Evolutionary conservation across 2,113 vertebrate species (phyloP), one percentile per base, ranked within the genome.

Genomic region (Toxotes jaculatrix): DNA sequence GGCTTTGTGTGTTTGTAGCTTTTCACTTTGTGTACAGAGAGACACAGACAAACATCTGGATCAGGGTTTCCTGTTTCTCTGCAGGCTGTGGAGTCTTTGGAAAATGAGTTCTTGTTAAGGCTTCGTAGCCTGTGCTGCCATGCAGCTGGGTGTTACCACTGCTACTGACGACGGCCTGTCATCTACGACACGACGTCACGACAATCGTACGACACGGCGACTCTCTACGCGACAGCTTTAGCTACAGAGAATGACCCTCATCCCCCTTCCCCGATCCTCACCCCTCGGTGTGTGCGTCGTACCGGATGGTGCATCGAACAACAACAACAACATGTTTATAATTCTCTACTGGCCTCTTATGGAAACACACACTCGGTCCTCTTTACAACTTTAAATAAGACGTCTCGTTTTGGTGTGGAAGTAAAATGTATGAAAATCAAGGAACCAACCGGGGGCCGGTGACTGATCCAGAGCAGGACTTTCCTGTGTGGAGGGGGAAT

Each of bases 261-360:
- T 27, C 27, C 1, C 43, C 21, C 10, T 8, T 43, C 42, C 42
- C 42, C 10, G 42, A 43, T 11, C 42, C 10, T n/a, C 21, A 23
- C 43, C 17, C 47, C 45, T 63, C n/a, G 2, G 38, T 61, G 42
- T 32, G 45, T 62, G 72, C 0, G 55, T 69, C 21, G 59, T 43
- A 64, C 69, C 32, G 32, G 7, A 17, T 31, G 31, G 14, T 66
- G 53, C 32, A 45, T 36, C 27, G 49, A 51, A 27, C 27, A 74
- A 63, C 57, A 78, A 27, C 49, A n/a, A 77, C 6, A n/a, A 74
- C 49, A 47, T 9, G 3, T 14, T 4, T 36, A 40, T 11, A 4
- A 32, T 49, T 13, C 45, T 77, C 68, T 90, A 86, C 82, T 87
- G 91, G 82, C 91, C 83, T 74, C 56, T 27, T 21, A 21, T 21